These are phyloP conservation scores for Rhabdophis nuchalis DNA, from an alignment of 2,797 vertebrate species.

Conservation along the genomic window DNA sequence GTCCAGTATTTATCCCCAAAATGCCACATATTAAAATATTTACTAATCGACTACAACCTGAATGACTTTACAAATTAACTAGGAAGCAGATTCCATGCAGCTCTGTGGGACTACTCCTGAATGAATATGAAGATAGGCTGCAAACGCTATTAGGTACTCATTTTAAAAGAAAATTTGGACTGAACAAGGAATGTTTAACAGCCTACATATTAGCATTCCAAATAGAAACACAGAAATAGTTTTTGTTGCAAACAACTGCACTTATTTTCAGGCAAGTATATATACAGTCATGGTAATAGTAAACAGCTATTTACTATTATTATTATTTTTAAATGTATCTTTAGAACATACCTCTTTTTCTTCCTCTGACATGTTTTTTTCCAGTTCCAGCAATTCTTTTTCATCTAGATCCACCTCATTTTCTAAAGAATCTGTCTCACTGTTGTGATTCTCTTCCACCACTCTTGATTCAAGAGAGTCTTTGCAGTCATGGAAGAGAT, in stretches of 20 bases:
- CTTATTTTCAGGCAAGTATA: not conserved
- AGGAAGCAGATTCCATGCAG: not conserved
- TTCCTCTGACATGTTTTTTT: slow-evolving; percentile 85
- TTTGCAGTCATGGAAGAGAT: slow-evolving; percentile 82
- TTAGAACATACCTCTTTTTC: slow-evolving; percentile 82
- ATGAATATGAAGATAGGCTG: not conserved
- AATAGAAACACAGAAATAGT: not conserved
- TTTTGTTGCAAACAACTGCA: not conserved
- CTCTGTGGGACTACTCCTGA: not conserved
- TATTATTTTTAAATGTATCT: not conserved
- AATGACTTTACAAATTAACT: not conserved
- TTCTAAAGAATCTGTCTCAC: slow-evolving; percentile 65
- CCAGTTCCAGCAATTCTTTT: slow-evolving; percentile 80
- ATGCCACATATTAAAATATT: not conserved
- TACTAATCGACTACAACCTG: not conserved
- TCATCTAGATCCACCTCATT: slow-evolving; percentile 79
- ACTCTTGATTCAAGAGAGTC: slow-evolving; percentile 69
- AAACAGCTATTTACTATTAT: not conserved
- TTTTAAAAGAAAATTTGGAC: not conserved
- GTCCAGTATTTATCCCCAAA: not conserved
- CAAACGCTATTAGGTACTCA: not conserved
- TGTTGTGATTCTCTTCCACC: slow-evolving; percentile 48
- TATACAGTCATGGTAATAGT: not conserved
- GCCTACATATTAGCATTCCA: not conserved
- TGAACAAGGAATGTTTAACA: not conserved